Evolutionary conservation across 2,113 vertebrate genomes (phyloP).

Genomic region (Galemys pyrenaicus): DNA sequence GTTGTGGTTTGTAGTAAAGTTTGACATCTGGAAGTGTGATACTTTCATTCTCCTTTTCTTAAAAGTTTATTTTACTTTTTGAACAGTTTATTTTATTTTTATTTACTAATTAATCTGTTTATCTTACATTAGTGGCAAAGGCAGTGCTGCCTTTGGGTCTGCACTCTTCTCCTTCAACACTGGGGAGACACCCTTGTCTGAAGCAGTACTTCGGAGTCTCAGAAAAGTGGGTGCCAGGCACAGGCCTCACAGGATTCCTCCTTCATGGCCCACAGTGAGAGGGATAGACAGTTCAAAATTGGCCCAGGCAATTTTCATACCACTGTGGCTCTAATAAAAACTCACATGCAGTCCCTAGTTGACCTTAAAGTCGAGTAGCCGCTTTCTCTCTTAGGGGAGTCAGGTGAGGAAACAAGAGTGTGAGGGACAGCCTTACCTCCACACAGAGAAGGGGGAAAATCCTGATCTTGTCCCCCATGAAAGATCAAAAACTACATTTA

Average conservation of each 20-base stretch:
- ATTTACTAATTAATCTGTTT: too few relatives aligned
- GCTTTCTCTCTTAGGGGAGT: neutral
- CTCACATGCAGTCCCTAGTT: neutral
- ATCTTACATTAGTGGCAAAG: accelerated
- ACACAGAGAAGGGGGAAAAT: constrained; percentile 98
- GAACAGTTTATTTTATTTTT: too few relatives aligned
- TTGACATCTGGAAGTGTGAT: too few relatives aligned
- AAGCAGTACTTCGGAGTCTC: neutral
- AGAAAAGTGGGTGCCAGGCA: too few relatives aligned
- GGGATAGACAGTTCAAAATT: neutral
- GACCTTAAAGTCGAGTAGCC: neutral
- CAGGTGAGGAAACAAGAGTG: neutral
- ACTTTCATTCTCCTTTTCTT: too few relatives aligned
- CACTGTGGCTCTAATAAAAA: neutral
- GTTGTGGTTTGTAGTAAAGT: too few relatives aligned
- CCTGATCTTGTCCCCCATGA: constrained; percentile 94
- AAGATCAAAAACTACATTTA: neutral
- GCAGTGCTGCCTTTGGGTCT: accelerated
- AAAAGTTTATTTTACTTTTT: too few relatives aligned
- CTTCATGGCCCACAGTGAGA: neutral
- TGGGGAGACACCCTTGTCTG: neutral
- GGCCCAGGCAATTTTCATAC: neutral
- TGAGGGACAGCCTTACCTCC: constrained; percentile 88
- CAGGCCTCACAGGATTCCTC: neutral
- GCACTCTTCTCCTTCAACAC: neutral